phyloP scores from a whole-genome alignment of 2,797 vertebrate genomes.

The Mormyrops boulengeri region DNA sequence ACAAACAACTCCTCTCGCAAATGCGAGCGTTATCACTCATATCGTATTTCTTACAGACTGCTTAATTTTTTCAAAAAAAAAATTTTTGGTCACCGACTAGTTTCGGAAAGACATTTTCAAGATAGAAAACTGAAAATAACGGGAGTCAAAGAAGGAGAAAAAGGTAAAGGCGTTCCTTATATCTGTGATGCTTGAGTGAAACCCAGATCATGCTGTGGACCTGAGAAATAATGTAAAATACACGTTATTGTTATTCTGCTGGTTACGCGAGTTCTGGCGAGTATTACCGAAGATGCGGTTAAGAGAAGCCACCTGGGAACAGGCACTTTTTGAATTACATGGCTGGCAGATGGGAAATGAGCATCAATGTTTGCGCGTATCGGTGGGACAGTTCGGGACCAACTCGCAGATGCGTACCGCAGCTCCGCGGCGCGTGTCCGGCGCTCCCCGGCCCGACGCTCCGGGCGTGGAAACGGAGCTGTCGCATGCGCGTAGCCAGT shows the following conservation, averaged over 20 bases:
- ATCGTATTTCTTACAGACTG: neutral
- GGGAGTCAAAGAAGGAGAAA: neutral
- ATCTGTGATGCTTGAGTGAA: neutral
- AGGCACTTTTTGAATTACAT: neutral
- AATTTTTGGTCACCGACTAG: neutral
- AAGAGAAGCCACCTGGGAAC: neutral
- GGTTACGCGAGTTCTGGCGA: neutral
- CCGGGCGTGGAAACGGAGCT: neutral
- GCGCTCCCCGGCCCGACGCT: neutral
- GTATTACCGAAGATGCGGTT: neutral
- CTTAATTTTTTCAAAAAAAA: neutral
- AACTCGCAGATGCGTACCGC: neutral
- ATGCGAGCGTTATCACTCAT: neutral
- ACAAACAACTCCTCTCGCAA: constrained; percentile 31
- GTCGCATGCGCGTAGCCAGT: neutral
- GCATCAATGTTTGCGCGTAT: neutral
- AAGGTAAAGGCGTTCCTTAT: neutral
- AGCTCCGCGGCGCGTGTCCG: neutral
- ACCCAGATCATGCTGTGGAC: neutral
- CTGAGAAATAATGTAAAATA: neutral
- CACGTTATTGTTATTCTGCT: neutral
- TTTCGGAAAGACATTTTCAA: neutral
- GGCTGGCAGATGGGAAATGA: neutral
- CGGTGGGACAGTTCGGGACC: neutral
- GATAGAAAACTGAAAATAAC: neutral